Conservation (phyloP, 37 sponge, comb jelly and placozoan genomes). For the Lycopodina hypogea region DNA sequence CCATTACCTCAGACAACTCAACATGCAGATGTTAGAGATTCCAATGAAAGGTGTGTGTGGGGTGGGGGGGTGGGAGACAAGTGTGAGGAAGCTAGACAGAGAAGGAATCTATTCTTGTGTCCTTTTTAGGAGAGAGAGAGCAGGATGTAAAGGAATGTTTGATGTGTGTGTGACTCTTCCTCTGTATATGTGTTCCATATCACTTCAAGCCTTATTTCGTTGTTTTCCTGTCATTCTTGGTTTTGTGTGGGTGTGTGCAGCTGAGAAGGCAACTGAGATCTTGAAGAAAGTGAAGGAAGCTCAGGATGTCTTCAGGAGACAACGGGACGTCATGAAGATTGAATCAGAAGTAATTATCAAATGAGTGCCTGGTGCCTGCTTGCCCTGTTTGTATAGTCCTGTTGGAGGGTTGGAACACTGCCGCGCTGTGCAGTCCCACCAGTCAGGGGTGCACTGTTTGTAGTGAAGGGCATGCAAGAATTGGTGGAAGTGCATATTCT, state of each 20-base stretch:
- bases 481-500: too few species aligned
- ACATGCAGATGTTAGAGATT: slow-evolving; percentile 42
- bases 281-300: slow-evolving; percentile 39
- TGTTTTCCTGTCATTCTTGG: too few species aligned
- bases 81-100: neutral
- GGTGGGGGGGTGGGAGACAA: neutral
- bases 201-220: too few species aligned
- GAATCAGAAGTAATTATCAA: slow-evolving; percentile 38
- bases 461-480: too few species aligned
- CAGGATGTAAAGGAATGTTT: too few species aligned
- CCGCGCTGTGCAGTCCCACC: too few species aligned
- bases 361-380: neutral
- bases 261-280: slow-evolving; percentile 44
- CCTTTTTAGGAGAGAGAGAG: too few species aligned
- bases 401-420: neutral
- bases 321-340: slow-evolving; percentile 23
- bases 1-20: slow-evolving; percentile 41
- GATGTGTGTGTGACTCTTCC: too few species aligned
- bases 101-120: too few species aligned
- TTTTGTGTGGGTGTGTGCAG: too few species aligned
- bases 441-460: too few species aligned
- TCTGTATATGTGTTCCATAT: too few species aligned
- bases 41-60: slow-evolving; percentile 40
- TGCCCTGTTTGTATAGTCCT: neutral
- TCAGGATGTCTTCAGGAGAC: slow-evolving; percentile 32